phyloP scores from a whole-genome alignment of 2,113 vertebrate genomes.

The Chaenogobius annularis region DNA sequence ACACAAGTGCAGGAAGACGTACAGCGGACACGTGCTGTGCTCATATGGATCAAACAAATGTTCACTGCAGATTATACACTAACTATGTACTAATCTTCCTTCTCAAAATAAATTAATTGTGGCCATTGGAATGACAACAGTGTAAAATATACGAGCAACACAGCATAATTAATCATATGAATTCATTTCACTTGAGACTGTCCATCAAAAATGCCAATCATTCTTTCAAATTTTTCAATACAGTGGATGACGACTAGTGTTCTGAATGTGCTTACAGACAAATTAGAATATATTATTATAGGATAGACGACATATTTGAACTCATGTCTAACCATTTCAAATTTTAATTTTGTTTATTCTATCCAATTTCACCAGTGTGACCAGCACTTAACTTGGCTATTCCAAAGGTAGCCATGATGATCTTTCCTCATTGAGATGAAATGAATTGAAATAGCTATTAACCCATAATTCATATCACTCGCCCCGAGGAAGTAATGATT shows the following conservation, averaged over 20 bases:
- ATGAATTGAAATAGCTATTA: conserved; percentile 69
- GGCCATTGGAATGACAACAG: conserved; percentile 53
- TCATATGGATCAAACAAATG: conserved; percentile 79
- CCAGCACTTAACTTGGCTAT: not conserved
- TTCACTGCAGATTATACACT: conserved; percentile 72
- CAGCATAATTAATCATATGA: conserved; percentile 54
- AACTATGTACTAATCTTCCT: conserved; percentile 45
- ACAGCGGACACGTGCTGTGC: conserved; percentile 37
- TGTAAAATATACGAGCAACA: not conserved
- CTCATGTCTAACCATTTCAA: not conserved
- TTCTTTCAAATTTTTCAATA: conserved; percentile 7
- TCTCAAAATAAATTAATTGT: conserved; percentile 49
- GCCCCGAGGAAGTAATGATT: conserved; percentile 71
- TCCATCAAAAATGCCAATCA: conserved; percentile 37
- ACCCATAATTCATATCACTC: conserved; percentile 69
- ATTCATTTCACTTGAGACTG: conserved; percentile 47
- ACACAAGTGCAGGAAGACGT: conserved; percentile 12
- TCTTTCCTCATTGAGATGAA: conserved; percentile 64
- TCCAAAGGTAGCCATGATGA: conserved; percentile 44
- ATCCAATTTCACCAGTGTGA: not conserved
- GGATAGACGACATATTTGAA: not conserved
- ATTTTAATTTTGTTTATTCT: not conserved
- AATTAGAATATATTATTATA: not conserved
- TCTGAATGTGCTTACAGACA: not conserved
- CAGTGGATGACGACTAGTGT: not conserved